These are phyloP conservation scores for Schizaphis graminum DNA, from an alignment of 2,888 invertebrate species.

Conservation along the genomic window DNA sequence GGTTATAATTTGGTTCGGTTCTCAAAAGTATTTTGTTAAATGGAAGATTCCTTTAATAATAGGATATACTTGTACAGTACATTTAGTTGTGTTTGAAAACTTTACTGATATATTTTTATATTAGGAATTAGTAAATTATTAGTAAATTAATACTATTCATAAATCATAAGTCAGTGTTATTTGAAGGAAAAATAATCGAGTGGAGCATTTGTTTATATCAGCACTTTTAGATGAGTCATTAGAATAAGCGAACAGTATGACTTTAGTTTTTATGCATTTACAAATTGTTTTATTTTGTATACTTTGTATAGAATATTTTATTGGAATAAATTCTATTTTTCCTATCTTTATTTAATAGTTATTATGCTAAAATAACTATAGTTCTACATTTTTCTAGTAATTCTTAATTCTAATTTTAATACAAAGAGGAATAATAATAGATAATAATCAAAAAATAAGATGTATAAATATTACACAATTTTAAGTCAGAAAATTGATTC, in stretches of 20 bases:
- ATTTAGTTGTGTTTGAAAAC: not conserved
- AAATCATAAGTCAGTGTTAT: no score
- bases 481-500: not conserved
- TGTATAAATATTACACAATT: not conserved
- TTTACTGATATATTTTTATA: not conserved
- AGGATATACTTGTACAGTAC: not conserved
- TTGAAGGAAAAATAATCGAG: not conserved
- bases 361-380: not conserved
- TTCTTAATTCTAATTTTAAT: not conserved
- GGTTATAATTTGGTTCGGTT: not conserved
- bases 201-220: not conserved
- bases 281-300: not conserved
- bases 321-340: not conserved
- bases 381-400: not conserved
- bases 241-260: not conserved
- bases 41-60: not conserved
- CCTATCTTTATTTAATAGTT: not conserved
- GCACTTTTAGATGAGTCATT: not conserved
- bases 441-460: not conserved
- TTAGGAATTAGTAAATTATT: not conserved
- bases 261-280: not conserved
- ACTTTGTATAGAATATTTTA: not conserved
- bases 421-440: not conserved
- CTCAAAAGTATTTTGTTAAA: not conserved
- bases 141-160: not conserved